Conservation (phyloP, 2,113 vertebrate genomes). For the Ammospiza caudacuta region DNA sequence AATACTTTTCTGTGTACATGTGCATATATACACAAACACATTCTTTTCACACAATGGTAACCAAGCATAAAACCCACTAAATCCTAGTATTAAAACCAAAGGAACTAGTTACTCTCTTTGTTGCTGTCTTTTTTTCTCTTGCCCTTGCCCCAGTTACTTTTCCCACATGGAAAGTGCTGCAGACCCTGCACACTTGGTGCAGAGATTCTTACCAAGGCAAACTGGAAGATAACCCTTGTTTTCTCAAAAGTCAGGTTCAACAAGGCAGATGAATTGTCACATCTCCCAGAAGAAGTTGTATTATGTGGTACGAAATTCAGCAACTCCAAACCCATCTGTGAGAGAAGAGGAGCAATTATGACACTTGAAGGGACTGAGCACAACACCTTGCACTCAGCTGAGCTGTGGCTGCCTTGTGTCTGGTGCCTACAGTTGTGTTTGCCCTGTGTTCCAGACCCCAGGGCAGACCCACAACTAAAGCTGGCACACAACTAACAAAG, state of each 20-base stretch:
- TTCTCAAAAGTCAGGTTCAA: slow-evolving; percentile 71
- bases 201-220: slow-evolving; percentile 77
- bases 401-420: neutral
- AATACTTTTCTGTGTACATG: neutral
- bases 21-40: neutral
- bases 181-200: neutral
- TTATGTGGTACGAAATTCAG: slow-evolving; percentile 79
- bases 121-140: neutral
- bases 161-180: neutral
- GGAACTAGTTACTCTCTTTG: neutral
- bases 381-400: accelerated
- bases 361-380: neutral
- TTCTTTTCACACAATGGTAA: neutral
- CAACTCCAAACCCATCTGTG: slow-evolving; percentile 70
- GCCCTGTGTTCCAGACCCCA: neutral
- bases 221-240: slow-evolving; percentile 67
- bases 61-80: neutral
- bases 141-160: neutral
- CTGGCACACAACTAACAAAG: neutral
- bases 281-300: slow-evolving; percentile 73
- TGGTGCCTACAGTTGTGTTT: accelerated
- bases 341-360: neutral
- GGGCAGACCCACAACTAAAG: neutral
- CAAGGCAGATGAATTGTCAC: slow-evolving; percentile 58
- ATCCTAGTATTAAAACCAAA: neutral